A percentile compares a stretch with the other conserved stretches of the same genome.
phyloP scores from a whole-genome alignment of 2,113 vertebrate genomes.

The Semnornis frantzii region DNA sequence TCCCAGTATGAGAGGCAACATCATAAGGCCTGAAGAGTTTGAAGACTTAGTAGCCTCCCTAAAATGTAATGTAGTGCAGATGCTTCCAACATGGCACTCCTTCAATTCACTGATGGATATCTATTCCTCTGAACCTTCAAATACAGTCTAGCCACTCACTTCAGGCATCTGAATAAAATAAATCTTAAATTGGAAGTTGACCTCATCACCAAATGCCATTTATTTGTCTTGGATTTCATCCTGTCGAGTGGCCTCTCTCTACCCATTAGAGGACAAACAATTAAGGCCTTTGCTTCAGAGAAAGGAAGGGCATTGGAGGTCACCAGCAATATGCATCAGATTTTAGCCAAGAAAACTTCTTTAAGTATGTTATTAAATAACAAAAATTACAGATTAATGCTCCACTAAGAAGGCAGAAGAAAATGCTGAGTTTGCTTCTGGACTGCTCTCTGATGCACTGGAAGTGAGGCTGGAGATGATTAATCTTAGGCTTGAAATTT shows the following conservation, averaged over 20 bases:
- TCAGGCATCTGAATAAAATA: conserved; percentile 51
- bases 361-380: conserved; percentile 49
- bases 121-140: not conserved
- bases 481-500: conserved; percentile 41
- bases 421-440: conserved; percentile 52
- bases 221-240: conserved; percentile 60
- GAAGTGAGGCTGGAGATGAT: conserved; percentile 19
- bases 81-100: not conserved
- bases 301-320: conserved; percentile 51
- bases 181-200: conserved; percentile 39
- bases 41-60: not conserved
- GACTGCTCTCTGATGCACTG: conserved; percentile 14
- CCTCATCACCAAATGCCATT: conserved; percentile 51
- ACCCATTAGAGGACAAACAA: not conserved
- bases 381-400: conserved; percentile 59
- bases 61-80: not conserved
- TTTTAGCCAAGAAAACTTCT: conserved; percentile 61
- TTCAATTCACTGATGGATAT: not conserved
- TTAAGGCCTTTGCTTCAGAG: conserved; percentile 35
- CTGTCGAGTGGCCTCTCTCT: not conserved
- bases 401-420: conserved; percentile 17
- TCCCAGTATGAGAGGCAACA: not conserved
- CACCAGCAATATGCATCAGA: not conserved
- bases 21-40: not conserved
- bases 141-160: not conserved